Evolutionary conservation across 2,113 vertebrate species (phyloP).

Genomic region (Cranoglanis bouderius): DNA sequence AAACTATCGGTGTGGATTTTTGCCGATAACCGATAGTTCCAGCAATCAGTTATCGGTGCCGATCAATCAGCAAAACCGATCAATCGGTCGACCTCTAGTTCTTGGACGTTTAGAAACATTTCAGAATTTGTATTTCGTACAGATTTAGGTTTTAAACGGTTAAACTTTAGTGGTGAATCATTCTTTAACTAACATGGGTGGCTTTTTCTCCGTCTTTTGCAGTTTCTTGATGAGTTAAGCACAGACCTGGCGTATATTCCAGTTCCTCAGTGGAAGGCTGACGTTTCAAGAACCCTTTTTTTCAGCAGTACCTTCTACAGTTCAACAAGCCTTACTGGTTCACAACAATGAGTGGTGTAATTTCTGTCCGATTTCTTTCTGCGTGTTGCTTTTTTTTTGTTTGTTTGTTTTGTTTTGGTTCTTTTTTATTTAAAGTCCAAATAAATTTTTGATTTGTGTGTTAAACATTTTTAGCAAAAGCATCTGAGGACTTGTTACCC

Average conservation of each 20-base stretch:
- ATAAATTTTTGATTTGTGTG: not conserved
- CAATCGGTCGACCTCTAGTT: too few relatives aligned
- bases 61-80: too few relatives aligned
- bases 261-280: not conserved
- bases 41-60: too few relatives aligned
- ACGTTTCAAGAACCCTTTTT: conserved; percentile 29
- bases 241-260: conserved; percentile 31
- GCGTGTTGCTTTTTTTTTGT: not conserved
- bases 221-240: conserved; percentile 92
- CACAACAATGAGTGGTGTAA: conserved; percentile 18
- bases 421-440: not conserved
- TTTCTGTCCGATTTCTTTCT: conserved; percentile 14
- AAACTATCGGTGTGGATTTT: too few relatives aligned
- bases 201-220: conserved; percentile 57
- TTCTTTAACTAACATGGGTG: not conserved
- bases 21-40: too few relatives aligned
- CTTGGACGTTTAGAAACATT: not conserved
- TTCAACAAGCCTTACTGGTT: conserved; percentile 50
- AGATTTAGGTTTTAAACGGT: not conserved
- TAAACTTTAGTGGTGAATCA: too few relatives aligned
- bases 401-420: not conserved
- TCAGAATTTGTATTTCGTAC: not conserved
- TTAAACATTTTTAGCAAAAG: conserved; percentile 14
- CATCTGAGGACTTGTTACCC: not conserved
- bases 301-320: conserved; percentile 46